Evolutionary conservation across 2,113 vertebrate species (phyloP).

Genomic region (Gnathonemus echidnorhynchus): DNA sequence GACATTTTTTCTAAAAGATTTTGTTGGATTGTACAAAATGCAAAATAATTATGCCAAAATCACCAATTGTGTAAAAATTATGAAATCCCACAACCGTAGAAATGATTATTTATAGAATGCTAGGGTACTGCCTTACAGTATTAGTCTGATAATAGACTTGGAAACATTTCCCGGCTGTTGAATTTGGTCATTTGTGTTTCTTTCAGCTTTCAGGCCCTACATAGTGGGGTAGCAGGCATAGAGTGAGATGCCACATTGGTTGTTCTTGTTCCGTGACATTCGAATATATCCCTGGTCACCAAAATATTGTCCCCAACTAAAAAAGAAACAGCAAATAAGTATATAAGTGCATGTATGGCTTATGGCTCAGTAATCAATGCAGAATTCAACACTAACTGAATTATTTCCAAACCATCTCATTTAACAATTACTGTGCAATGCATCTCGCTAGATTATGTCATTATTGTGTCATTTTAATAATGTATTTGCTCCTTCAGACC

Average conservation of each 20-base stretch:
- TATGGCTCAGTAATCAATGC: background rate
- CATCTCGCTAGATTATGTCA: background rate
- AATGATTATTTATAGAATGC: background rate
- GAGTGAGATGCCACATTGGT: slow-evolving; percentile 65
- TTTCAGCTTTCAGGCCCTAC: slow-evolving; percentile 25
- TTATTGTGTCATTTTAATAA: background rate
- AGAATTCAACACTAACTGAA: background rate
- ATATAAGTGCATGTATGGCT: background rate
- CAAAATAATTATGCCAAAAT: background rate
- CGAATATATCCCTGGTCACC: slow-evolving; percentile 65
- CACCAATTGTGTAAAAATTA: background rate
- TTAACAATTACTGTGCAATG: background rate
- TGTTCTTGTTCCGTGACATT: slow-evolving; percentile 58
- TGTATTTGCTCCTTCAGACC: background rate
- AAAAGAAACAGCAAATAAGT: background rate
- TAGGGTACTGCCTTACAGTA: background rate
- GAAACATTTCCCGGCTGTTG: background rate
- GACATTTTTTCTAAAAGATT: background rate
- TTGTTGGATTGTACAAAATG: background rate
- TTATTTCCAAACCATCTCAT: background rate
- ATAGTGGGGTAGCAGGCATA: slow-evolving; percentile 55
- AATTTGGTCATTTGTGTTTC: background rate
- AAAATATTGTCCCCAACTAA: slow-evolving; percentile 55
- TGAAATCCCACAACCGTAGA: background rate
- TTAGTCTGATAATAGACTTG: background rate